These are phyloP conservation scores for Cardiocondyla obscurior DNA, from an alignment of 1,140 invertebrate species.

Conservation along the genomic window DNA sequence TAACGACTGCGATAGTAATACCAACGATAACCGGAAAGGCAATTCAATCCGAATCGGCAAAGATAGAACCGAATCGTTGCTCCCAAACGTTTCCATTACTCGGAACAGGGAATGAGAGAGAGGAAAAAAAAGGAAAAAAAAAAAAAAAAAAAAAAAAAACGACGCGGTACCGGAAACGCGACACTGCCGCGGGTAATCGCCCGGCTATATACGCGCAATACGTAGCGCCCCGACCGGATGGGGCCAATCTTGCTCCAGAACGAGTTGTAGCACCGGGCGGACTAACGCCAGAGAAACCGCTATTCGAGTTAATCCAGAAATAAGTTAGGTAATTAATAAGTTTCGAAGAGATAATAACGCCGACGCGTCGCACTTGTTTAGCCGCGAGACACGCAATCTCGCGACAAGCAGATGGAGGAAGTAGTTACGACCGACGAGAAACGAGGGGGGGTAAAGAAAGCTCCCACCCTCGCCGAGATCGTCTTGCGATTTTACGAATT, in stretches of 20 bases:
- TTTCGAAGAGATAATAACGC: background rate
- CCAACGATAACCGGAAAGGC: constrained; percentile 67
- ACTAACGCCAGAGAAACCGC: too few relatives aligned
- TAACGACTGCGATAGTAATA: constrained; percentile 29
- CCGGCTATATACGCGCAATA: constrained; percentile 61
- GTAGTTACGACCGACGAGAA: background rate
- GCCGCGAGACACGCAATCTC: background rate
- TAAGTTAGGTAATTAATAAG: background rate
- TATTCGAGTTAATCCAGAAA: background rate
- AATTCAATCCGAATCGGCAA: constrained; percentile 77
- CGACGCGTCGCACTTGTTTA: background rate
- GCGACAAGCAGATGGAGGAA: background rate
- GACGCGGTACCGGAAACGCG: constrained; percentile 52
- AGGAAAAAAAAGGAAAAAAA: constrained; percentile 74
- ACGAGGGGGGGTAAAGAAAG: background rate
- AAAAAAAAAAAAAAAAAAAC: constrained; percentile 72
- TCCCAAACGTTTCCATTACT: constrained; percentile 76
- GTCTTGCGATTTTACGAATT: background rate
- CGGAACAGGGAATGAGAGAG: constrained; percentile 64
- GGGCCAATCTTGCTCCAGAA: background rate
- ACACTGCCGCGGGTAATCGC: constrained; percentile 69
- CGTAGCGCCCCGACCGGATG: constrained; percentile 21
- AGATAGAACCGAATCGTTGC: constrained; percentile 71
- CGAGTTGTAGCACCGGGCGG: background rate
- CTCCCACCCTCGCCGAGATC: background rate